Base-by-base conservation (phyloP, 2,113 vertebrate species). In the Hyperoodon ampullatus region DNA sequence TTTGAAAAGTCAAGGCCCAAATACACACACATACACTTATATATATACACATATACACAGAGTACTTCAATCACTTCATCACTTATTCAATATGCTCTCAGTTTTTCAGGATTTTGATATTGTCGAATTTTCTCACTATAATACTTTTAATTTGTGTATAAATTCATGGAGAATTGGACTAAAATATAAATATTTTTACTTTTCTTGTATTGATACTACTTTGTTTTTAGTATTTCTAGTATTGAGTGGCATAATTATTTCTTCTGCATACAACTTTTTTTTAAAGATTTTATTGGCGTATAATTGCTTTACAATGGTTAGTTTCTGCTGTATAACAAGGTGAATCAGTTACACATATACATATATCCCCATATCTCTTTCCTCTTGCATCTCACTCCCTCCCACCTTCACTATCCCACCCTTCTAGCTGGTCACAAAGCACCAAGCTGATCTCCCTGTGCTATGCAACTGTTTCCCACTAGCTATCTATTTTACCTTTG, bases 61-160 rank as follows among this genome's bases (percentile, higher is more conserved):
- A 66, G 39, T 16, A 78, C 50, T 53, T 66, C 24, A 33, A 55
- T 66, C 24, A 90, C 50, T 53, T 66, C n/a, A 55, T 42, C 7
- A 21, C 15, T 70, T 65, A 71, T 24, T 93, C n/a, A 61, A 7
- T 72, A 53, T 9, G 2, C 23, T 16, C n/a, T 92, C 26, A 68
- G 39, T 33, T 96, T 85, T 19, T n/a, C 11, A 88, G 2, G 0
- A 63, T 82, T 82, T 68, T 82, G 2, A 82, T 42, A 86, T 42
- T 88, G 89, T 65, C 3, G 33, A 66, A 30, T 23, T 81, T 93
- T 90, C 12, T 72, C 14, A 60, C 21, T 75, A 86, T 86, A 72
- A 94, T 80, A 61, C 24, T 82, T 85, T 7, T 63, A 58, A 58
- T 58, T 74, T 74, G 2, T 68, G 23, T n/a, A 65, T 81, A 60